Evolutionary conservation across 2,113 vertebrate species (phyloP).

Genomic region (Oreochromis spilurus): DNA sequence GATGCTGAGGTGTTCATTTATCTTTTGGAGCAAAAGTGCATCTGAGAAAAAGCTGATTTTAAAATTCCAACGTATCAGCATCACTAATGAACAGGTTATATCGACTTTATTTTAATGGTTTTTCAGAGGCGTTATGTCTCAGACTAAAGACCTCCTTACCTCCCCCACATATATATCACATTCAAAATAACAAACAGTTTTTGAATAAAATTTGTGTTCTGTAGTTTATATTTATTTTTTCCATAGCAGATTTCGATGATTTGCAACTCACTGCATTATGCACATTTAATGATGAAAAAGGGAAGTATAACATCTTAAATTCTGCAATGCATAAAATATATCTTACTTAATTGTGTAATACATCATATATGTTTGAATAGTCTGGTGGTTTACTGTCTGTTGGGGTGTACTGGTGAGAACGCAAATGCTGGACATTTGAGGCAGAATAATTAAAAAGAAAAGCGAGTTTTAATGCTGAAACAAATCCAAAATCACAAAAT

Average conservation of each 20-base stretch:
- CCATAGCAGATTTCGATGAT: not conserved
- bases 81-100: not conserved
- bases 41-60: not conserved
- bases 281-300: not conserved
- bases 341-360: not conserved
- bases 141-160: not conserved
- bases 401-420: not conserved
- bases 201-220: not conserved
- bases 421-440: not conserved
- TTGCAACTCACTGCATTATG: not conserved
- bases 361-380: not conserved
- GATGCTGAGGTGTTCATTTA: not conserved
- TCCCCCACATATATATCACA: not conserved
- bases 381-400: not conserved
- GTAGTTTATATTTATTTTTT: not conserved
- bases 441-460: rapidly evolving
- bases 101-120: not conserved
- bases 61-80: rapidly evolving
- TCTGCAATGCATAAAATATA: not conserved
- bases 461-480: not conserved
- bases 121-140: not conserved
- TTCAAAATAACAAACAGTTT: not conserved
- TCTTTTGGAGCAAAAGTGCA: not conserved
- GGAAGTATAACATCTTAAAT: not conserved
- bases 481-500: not conserved